Evolutionary conservation across 2,113 vertebrate species (phyloP), one percentile per base, ranked within the genome.

Genomic region (Eurystomus gularis): DNA sequence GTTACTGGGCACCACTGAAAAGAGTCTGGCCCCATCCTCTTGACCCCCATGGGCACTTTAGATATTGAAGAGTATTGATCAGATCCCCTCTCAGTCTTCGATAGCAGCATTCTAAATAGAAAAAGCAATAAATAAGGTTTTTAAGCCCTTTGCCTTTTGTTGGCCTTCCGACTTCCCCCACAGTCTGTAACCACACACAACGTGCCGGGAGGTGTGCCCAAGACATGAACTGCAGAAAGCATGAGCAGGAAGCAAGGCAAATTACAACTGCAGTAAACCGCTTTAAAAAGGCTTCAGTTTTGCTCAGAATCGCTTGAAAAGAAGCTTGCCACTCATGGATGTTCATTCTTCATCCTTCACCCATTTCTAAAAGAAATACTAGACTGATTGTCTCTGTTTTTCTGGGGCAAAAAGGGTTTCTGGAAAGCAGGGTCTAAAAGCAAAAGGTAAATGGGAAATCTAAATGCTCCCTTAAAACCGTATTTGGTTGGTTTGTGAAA

Each of bases 241-340:
- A 46, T 5, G 17, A 93, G 83, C 79, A 94, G 71, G 90, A 97
- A 97, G 78, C 62, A 80, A 90, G 66, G 42, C 44, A 46, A 93
- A 65, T 17, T 80, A 39, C 24, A 9, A 80, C 44, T 49, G 83
- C 71, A 97, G 40, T 49, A 83, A 96, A 80, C 82, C 75, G 81
- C 94, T 95, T 96, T 92, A 93, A 78, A 90, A 95, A 90, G 75
- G 31, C 78, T 76, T 83, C 0, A 1, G 40, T 51, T 93, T 88
- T 39, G 5, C 93, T 90, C 71, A 55, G 82, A 93, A 54, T 69
- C 0, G 6, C 77, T 65, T 80, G 62, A 95, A 93, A 88, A 71
- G 76, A 92, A 95, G 69, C 51, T 83, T 19, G 28, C 54, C 3
- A 5, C 88, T 78, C 65, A 69, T 5, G 4, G 75, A 58, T 23